These are phyloP conservation scores for Neodiprion lecontei DNA, from an alignment of 1,140 invertebrate species.

Conservation along the genomic window DNA sequence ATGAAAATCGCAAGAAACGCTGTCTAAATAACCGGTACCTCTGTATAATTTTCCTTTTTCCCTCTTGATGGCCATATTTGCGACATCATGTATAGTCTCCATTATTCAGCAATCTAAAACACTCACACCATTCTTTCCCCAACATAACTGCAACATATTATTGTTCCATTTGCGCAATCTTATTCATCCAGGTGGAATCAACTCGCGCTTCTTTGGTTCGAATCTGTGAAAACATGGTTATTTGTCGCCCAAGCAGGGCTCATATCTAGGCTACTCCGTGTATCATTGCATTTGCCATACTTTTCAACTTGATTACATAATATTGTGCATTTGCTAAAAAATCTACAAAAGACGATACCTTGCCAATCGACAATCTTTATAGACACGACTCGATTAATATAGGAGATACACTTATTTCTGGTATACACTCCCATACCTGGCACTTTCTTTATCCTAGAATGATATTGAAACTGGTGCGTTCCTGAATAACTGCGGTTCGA, in stretches of 20 bases:
- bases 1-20: background rate
- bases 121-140: constrained; percentile 8
- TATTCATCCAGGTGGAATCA: constrained; percentile 4
- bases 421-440: constrained; percentile 17
- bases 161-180: constrained; percentile 4
- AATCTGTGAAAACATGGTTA: constrained; percentile 39
- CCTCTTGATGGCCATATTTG: background rate
- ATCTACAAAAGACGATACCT: background rate
- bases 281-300: constrained; percentile 13
- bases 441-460: constrained; percentile 8
- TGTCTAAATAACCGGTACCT: background rate
- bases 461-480: background rate
- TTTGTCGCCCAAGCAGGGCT: constrained; percentile 12
- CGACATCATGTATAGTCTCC: background rate
- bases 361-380: background rate
- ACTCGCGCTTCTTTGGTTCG: constrained; percentile 14
- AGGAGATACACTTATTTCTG: constrained; percentile 4
- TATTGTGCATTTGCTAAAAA: background rate
- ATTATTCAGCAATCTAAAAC: background rate
- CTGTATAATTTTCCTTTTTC: background rate
- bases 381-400: background rate
- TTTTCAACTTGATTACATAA: constrained; percentile 5
- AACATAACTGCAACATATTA: constrained; percentile 15
- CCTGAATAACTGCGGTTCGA: background rate
- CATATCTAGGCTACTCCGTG: constrained; percentile 8